Base-by-base conservation (phyloP, 2,113 vertebrate species). In the Toxotes jaculatrix region DNA sequence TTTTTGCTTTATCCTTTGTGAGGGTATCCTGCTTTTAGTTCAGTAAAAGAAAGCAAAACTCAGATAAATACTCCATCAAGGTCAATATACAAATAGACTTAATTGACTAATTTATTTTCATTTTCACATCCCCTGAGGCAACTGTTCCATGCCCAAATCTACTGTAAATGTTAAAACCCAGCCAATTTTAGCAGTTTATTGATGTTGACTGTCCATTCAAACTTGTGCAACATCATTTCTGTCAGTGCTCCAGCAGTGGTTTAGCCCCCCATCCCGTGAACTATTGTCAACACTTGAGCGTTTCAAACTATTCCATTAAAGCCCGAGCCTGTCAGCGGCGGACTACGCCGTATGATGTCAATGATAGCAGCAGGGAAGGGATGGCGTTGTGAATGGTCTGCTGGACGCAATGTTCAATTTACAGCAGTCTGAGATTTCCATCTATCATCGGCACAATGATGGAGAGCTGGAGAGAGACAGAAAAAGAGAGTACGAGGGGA, bases 321-420 rank as follows among this genome's bases (percentile, higher is more conserved):
- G 59, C 45, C 56, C 21, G 31, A 47, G 55, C 59, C 85, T 83
- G 80, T 90, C 83, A 53, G 62, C 16, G 21, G 78, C 74, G 27
- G 80, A 64, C 66, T n/a, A 51, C 13, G 47, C 43, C 10, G 77
- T 85, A 8, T 68, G 77, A 87, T 79, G 87, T 63, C 51, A 40
- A 60, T 19, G 90, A 91, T 85, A 83, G 78, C 74, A 42, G 84
- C 81, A 2, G 62, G 19, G 61, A 81, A 40, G 64, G 83, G 77
- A 77, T n/a, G 49, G 57, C 21, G 32, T 80, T 85, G 63, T 88
- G 90, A 90, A 88, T 83, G 85, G 87, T 88, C 74, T 60, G 70
- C 76, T 76, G 79, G 91, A 91, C 36, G 64, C 79, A 79, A 63
- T 87, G 89, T 93, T 92, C 89, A 92, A 88, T 93, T 94, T 94